phyloP scores from a whole-genome alignment of 2,797 vertebrate species.

The Emys orbicularis region DNA sequence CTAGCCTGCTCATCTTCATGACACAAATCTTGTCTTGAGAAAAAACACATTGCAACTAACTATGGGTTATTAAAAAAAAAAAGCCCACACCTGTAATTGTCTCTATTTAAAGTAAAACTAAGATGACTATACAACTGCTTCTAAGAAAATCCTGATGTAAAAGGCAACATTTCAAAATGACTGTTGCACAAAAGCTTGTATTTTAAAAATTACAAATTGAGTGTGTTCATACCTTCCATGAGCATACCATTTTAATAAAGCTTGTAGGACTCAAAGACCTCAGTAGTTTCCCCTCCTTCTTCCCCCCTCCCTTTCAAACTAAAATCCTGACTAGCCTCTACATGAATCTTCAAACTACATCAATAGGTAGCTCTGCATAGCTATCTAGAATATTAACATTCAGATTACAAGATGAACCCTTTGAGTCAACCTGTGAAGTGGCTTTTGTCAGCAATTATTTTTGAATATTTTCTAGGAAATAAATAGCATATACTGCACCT shows the following conservation, averaged over 20 bases:
- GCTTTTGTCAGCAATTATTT: constrained; percentile 82
- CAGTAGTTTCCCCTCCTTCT: not conserved
- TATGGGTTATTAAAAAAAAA: not conserved
- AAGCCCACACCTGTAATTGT: not conserved
- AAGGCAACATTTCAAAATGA: constrained; percentile 28
- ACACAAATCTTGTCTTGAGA: not conserved
- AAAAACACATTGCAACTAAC: constrained; percentile 4
- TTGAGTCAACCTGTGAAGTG: constrained; percentile 77
- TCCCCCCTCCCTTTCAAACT: constrained; percentile 17
- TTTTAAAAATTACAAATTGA: constrained; percentile 43
- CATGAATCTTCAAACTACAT: constrained; percentile 72
- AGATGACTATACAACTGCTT: constrained; percentile 34
- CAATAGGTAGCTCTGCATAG: constrained; percentile 73
- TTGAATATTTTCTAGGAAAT: constrained; percentile 80
- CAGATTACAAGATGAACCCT: constrained; percentile 77
- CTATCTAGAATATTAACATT: constrained; percentile 80
- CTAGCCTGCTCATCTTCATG: not conserved
- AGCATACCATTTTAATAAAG: constrained; percentile 33
- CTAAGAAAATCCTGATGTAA: constrained; percentile 25
- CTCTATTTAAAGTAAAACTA: constrained; percentile 44
- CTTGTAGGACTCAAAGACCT: constrained; percentile 22
- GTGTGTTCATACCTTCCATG: not conserved
- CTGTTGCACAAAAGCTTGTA: constrained; percentile 22
- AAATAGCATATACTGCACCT: constrained; percentile 77
- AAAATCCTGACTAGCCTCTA: constrained; percentile 59